Percentiles rank a stretch among this genome's conserved stretches.
phyloP scores from a whole-genome alignment of 2,888 invertebrate species.

The Lamproptera curius region DNA sequence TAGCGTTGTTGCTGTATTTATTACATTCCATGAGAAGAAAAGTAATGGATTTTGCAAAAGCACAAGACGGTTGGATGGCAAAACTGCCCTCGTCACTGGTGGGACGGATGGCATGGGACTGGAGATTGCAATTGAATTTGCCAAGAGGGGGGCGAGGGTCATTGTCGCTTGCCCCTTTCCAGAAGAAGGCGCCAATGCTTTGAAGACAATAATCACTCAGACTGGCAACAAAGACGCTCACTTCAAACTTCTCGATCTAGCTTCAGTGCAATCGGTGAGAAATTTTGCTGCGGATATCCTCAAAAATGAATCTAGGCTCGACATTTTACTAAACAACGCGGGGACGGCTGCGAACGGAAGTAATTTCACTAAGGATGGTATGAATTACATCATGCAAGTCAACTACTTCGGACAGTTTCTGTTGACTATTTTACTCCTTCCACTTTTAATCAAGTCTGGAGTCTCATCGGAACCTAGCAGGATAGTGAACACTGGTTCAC shows the following conservation, averaged over 20 bases:
- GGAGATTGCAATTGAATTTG: slow-evolving; percentile 56
- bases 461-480: slow-evolving; percentile 50
- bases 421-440: slow-evolving; percentile 51
- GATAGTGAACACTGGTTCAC: slow-evolving; percentile 55
- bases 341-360: slow-evolving; percentile 61
- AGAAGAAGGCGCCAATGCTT: slow-evolving; percentile 40
- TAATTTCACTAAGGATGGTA: slow-evolving; percentile 75
- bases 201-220: slow-evolving; percentile 34
- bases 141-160: slow-evolving; percentile 73
- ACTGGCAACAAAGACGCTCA: slow-evolving; percentile 41
- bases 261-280: slow-evolving; percentile 71
- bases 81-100: slow-evolving; percentile 61
- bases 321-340: slow-evolving; percentile 65
- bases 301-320: slow-evolving; percentile 63
- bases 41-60: slow-evolving; percentile 60
- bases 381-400: slow-evolving; percentile 81
- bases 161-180: slow-evolving; percentile 75
- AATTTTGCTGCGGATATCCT: slow-evolving; percentile 77
- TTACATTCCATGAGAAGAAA: slow-evolving; percentile 59
- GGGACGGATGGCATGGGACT: slow-evolving; percentile 55
- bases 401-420: slow-evolving; percentile 59
- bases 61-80: slow-evolving; percentile 47
- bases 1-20: slow-evolving; percentile 27
- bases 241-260: slow-evolving; percentile 64
- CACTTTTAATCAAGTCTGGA: slow-evolving; percentile 35